Evolutionary conservation across 30 jellyfish, hydroid and myxozoan genomes (phyloP).

Genomic region (Cassiopea andromeda): DNA sequence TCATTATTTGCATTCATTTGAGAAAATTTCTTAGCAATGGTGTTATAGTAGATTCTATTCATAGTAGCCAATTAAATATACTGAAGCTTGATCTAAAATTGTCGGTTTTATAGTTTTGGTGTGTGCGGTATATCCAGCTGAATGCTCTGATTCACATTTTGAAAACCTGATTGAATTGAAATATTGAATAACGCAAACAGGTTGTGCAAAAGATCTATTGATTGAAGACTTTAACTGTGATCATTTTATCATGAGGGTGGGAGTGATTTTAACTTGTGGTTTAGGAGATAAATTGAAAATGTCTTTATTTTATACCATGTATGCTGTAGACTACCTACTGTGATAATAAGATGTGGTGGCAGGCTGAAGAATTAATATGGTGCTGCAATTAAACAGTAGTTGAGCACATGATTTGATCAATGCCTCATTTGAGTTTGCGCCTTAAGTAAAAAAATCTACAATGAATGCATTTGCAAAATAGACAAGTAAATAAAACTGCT

Average conservation of each 20-base stretch:
- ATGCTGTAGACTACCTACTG: too few species aligned
- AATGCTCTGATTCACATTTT: slow-evolving; percentile 7
- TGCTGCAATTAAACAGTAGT: too few species aligned
- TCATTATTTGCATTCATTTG: not conserved
- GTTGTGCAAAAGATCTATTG: not conserved
- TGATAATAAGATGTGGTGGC: too few species aligned
- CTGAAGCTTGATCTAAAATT: slow-evolving; percentile 19
- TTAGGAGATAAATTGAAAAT: not conserved
- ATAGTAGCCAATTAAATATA: slow-evolving; percentile 3
- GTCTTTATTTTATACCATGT: not conserved
- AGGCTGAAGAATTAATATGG: too few species aligned
- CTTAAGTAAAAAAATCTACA: too few species aligned
- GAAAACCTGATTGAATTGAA: slow-evolving; percentile 10
- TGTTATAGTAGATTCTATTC: not conserved
- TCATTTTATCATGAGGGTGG: not conserved
- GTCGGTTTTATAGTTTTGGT: slow-evolving; percentile 13
- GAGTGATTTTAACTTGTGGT: too few species aligned
- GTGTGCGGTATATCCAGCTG: slow-evolving; percentile 15
- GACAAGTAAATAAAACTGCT: too few species aligned
- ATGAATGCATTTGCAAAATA: too few species aligned
- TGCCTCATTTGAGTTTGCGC: too few species aligned
- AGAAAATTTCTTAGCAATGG: not conserved
- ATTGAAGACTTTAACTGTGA: not conserved
- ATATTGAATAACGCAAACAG: slow-evolving; percentile 6
- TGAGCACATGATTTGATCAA: too few species aligned